phyloP scores from a whole-genome alignment of 2,113 vertebrate species.

The Zootoca vivipara region DNA sequence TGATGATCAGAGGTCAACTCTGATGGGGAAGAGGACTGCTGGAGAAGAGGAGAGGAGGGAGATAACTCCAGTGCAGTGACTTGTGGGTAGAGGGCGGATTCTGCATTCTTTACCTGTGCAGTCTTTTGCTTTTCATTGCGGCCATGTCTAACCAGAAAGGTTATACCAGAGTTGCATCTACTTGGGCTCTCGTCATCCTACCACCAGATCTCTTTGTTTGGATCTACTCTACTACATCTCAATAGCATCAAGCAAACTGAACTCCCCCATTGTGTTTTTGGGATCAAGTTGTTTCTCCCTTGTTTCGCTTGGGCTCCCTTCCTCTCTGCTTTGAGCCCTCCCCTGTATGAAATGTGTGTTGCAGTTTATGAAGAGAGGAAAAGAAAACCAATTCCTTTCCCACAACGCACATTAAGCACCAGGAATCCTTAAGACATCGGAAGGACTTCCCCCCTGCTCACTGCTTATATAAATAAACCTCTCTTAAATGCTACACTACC shows the following conservation, averaged over 20 bases:
- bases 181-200: no score
- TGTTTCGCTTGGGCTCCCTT: no score
- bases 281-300: background rate
- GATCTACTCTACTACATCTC: background rate
- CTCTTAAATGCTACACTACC: background rate
- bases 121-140: background rate
- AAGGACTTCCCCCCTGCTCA: background rate
- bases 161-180: no score
- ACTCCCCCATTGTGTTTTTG: background rate
- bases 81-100: background rate
- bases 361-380: background rate
- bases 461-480: conserved; percentile 18
- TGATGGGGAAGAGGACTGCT: no score
- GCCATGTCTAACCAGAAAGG: no score
- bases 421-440: background rate
- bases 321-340: background rate
- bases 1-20: background rate
- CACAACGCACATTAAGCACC: background rate
- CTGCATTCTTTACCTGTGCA: background rate
- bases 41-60: background rate
- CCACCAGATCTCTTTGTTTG: background rate
- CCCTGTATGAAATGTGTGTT: background rate
- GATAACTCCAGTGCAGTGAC: background rate
- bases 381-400: background rate
- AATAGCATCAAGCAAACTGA: background rate